phyloP scores from a whole-genome alignment of 2,888 invertebrate genomes.

The Aproaerema taeniolella region DNA sequence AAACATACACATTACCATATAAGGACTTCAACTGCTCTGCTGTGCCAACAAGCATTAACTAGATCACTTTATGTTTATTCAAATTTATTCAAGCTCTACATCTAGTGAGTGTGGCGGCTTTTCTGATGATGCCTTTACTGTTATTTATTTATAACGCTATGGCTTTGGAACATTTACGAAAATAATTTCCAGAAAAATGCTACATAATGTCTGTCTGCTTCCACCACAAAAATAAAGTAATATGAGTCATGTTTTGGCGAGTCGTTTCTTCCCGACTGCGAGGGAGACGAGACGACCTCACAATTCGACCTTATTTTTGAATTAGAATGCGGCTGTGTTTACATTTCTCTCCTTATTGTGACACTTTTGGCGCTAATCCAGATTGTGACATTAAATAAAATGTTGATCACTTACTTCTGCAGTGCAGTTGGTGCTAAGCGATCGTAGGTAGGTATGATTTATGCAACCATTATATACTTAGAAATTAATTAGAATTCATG shows the following conservation, averaged over 20 bases:
- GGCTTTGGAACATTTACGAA: too few species aligned
- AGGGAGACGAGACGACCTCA: conserved; percentile 48
- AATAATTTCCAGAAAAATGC: conserved; percentile 6
- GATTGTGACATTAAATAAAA: conserved; percentile 54
- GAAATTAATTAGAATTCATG: too few species aligned
- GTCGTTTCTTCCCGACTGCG: conserved; percentile 45
- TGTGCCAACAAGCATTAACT: too few species aligned
- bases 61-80: too few species aligned
- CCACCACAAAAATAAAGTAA: conserved; percentile 20
- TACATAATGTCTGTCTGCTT: conserved; percentile 12
- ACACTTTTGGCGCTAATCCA: conserved; percentile 64
- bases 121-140: too few species aligned
- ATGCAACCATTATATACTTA: too few species aligned
- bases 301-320: conserved; percentile 62
- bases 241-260: conserved; percentile 58
- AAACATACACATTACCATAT: conserved; percentile 14
- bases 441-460: neutral
- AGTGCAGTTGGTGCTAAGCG: conserved; percentile 11
- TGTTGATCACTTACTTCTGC: conserved; percentile 29
- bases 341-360: conserved; percentile 69
- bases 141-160: neutral
- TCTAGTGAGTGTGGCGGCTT: too few species aligned
- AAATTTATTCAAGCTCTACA: too few species aligned
- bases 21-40: conserved; percentile 7
- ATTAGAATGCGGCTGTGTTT: conserved; percentile 70